Evolutionary conservation across 2,888 invertebrate genomes (phyloP).

Genomic region (Papilio gigon): DNA sequence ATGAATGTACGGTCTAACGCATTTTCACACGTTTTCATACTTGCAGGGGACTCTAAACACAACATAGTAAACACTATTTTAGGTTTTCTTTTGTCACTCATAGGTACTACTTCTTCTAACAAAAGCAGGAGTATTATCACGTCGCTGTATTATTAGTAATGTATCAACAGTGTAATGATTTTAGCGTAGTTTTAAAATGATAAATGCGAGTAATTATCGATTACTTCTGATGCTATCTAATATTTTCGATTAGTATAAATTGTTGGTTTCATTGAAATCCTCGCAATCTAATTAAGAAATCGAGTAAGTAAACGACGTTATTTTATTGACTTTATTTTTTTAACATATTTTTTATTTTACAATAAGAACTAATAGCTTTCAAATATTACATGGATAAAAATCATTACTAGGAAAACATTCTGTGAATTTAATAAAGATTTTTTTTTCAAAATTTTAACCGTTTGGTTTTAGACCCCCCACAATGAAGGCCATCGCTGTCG

Average conservation of each 20-base stretch:
- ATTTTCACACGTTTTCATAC: too few relatives aligned
- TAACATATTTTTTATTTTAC: not conserved
- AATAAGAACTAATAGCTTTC: too few relatives aligned
- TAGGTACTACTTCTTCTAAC: not conserved
- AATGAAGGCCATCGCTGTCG: conserved; percentile 55
- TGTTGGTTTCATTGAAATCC: not conserved
- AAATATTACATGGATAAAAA: too few relatives aligned
- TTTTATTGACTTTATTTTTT: not conserved
- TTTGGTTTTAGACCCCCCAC: conserved; percentile 42
- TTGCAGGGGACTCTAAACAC: too few relatives aligned
- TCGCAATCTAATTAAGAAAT: conserved; percentile 20
- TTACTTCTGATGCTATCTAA: conserved; percentile 32
- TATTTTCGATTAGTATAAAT: conserved; percentile 32
- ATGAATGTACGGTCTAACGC: too few relatives aligned
- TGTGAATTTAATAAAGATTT: too few relatives aligned
- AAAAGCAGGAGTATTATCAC: not conserved
- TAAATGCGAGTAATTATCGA: conserved; percentile 32
- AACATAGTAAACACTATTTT: too few relatives aligned
- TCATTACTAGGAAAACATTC: too few relatives aligned
- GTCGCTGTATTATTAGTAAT: not conserved
- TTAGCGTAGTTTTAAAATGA: conserved; percentile 16
- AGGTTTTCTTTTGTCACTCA: too few relatives aligned
- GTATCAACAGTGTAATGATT: not conserved
- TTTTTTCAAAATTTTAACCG: not conserved
- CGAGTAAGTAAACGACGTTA: conserved; percentile 19